phyloP scores from a whole-genome alignment of 2,113 vertebrate genomes.

The Camarhynchus parvulus region DNA sequence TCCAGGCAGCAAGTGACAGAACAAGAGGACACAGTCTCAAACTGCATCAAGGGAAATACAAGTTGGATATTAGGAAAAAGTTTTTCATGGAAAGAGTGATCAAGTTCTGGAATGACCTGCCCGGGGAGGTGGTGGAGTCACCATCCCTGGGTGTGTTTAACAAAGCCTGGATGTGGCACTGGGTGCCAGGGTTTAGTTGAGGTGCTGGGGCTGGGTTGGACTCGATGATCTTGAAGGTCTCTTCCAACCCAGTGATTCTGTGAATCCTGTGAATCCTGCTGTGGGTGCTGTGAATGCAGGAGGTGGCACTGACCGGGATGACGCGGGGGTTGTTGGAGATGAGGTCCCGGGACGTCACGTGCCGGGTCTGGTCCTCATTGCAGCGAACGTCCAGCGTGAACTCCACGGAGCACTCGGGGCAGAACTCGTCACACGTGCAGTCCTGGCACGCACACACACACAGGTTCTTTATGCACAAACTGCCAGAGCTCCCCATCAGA shows the following conservation, averaged over 20 bases:
- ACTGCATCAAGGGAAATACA: neutral
- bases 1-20: neutral
- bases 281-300: neutral
- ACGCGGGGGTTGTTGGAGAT: conserved; percentile 95
- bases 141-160: neutral
- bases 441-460: conserved; percentile 76
- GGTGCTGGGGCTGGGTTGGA: neutral
- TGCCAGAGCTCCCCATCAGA: too few relatives aligned
- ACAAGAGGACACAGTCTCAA: neutral
- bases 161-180: neutral
- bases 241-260: neutral
- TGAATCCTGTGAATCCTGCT: neutral
- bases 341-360: conserved; percentile 93
- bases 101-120: neutral
- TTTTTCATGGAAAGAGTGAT: neutral
- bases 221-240: neutral
- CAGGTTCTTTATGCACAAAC: neutral
- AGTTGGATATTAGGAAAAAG: neutral
- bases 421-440: conserved; percentile 96
- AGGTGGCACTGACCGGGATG: conserved; percentile 84
- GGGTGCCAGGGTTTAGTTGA: neutral
- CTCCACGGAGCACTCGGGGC: conserved; percentile 95
- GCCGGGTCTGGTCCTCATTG: conserved; percentile 95
- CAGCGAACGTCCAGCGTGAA: conserved; percentile 94
- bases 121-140: neutral